Percentiles rank a stretch among this genome's conserved stretches.
phyloP scores from a whole-genome alignment of 1,140 invertebrate genomes.

The Pygmarrhopalites habei region DNA sequence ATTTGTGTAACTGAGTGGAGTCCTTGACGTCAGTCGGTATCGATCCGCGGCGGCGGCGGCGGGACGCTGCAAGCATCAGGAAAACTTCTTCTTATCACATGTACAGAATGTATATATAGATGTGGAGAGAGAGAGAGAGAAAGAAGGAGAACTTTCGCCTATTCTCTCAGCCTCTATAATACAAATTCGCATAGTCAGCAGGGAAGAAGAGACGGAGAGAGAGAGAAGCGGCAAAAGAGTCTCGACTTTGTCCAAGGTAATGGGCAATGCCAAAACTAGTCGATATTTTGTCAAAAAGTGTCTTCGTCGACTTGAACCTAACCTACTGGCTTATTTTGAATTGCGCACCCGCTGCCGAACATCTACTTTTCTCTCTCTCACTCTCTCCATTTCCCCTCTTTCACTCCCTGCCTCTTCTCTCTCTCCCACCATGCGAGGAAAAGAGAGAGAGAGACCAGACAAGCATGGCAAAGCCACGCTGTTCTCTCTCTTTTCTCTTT shows the following conservation, averaged over 20 bases:
- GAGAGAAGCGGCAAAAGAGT: background rate
- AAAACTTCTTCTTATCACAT: background rate
- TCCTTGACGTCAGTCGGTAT: conserved; percentile 11
- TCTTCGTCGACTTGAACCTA: conserved; percentile 27
- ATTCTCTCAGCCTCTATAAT: no score
- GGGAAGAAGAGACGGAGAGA: background rate
- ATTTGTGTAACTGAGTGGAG: conserved; percentile 7
- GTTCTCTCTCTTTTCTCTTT: background rate
- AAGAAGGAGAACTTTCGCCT: no score
- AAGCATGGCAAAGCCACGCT: no score
- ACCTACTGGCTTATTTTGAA: conserved; percentile 19
- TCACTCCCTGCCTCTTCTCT: no score
- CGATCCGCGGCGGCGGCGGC: conserved; percentile 10
- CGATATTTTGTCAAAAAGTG: conserved; percentile 13
- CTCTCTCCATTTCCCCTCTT: no score
- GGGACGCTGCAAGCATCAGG: background rate
- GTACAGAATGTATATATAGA: background rate
- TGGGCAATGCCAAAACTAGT: conserved; percentile 23
- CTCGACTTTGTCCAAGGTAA: conserved; percentile 34
- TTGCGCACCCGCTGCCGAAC: conserved; percentile 2
- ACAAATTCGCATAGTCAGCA: background rate
- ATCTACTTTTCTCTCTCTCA: background rate
- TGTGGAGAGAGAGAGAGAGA: no score
- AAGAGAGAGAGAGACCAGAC: no score
- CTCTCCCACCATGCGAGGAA: no score